Base-by-base conservation (phyloP, 2,888 invertebrate species). In the Lymantria monacha region DNA sequence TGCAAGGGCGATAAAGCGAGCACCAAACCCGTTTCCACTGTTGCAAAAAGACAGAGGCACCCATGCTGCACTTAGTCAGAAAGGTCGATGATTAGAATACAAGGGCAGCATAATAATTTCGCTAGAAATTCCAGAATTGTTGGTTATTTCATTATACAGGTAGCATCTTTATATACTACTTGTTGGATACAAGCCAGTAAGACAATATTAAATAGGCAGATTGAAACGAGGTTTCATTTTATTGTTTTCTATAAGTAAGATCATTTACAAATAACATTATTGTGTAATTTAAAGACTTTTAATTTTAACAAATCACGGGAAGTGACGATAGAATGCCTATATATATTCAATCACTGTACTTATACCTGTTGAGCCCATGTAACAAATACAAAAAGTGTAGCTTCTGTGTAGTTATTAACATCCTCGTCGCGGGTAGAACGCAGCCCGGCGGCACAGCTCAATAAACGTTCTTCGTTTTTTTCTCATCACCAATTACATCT, bases 401-500 rank as follows among this genome's bases (percentile, higher is more conserved):
- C 80, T 81, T 71, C 77, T 76, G 76, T 79, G 67, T 59, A 69
- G 60, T 72, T 76, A 74, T 78, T 78, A 77, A 64, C 66, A 68
- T 75, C 70, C 67, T 66, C 61, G 57, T 56, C 58, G 62, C 56
- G 55, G 15, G 51, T 57, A 59, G 61, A 53, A 53, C 53, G 66
- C 60, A 56, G 55, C 59, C 59, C 62, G 61, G 61, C 71, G 67
- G 59, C 59, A 68, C 66, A 71, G 64, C 69, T 77, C 79, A 77
- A 80, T 80, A 77, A 77, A 67, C 70, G 70, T 63, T 79, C 72
- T 75, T 77, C 74, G 71, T 82, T 85, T 86, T 79, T 85, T 85
- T 76, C 72, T 72, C 74, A 71, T 75, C 67, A 76, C 79, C 81
- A 87, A 85, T 86, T 85, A 85, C 79, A 75, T 77, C 72, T 81